Conservation (phyloP, 2,113 vertebrate genomes). For the Geothlypis trichas region DNA sequence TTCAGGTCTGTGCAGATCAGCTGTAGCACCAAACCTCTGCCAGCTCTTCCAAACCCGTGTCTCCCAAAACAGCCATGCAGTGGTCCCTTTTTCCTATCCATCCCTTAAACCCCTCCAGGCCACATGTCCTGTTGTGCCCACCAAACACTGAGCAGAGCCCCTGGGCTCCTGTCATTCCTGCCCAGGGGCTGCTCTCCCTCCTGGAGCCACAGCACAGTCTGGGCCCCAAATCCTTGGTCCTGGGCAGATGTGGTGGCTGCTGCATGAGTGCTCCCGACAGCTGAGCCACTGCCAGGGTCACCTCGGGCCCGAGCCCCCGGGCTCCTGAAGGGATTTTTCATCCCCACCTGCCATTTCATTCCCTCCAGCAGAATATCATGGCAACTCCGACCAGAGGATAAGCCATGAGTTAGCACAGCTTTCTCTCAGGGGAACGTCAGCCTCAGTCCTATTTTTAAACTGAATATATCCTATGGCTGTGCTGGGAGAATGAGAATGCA, state of each 20-base stretch:
- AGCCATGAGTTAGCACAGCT: conserved; percentile 50
- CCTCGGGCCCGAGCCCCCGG: background rate
- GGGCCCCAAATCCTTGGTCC: accelerated
- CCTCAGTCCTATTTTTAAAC: conserved; percentile 58
- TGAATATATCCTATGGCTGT: background rate
- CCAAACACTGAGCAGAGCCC: accelerated
- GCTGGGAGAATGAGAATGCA: background rate
- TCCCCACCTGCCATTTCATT: conserved; percentile 1
- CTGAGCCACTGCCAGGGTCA: background rate
- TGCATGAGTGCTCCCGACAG: accelerated
- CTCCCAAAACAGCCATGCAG: accelerated
- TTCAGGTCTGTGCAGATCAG: background rate
- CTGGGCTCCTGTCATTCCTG: background rate
- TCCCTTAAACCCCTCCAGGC: background rate
- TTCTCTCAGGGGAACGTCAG: conserved; percentile 36
- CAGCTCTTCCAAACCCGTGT: background rate
- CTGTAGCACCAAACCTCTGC: background rate
- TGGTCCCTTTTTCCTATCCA: accelerated
- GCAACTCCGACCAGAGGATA: background rate
- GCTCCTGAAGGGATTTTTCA: background rate
- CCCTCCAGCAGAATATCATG: background rate
- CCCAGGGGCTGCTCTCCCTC: accelerated
- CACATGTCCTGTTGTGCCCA: accelerated
- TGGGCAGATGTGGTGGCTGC: background rate
- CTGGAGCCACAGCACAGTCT: accelerated